These are phyloP conservation scores for Gnatocerus cornutus DNA, from an alignment of 2,888 invertebrate genomes.

Conservation along the genomic window DNA sequence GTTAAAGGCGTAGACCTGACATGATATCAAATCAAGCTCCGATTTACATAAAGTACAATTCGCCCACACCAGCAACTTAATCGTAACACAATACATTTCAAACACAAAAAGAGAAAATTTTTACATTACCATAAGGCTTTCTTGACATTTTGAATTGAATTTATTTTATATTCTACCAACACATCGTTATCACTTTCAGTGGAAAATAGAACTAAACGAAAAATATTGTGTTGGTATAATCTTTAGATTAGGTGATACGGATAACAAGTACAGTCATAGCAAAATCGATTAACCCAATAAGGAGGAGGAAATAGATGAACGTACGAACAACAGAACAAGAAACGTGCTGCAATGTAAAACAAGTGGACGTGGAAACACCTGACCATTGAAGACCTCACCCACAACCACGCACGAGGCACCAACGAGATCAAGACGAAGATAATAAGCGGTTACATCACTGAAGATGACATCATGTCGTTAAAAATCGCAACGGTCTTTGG, in stretches of 20 bases:
- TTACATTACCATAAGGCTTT: slow-evolving; percentile 37
- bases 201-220: background rate
- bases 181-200: slow-evolving; percentile 8
- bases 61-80: slow-evolving; percentile 35
- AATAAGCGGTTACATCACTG: slow-evolving; percentile 34
- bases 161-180: slow-evolving; percentile 6
- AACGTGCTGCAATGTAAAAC: slow-evolving; percentile 50
- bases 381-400: slow-evolving; percentile 35
- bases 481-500: slow-evolving; percentile 13
- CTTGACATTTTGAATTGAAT: slow-evolving; percentile 25
- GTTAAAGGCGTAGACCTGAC: slow-evolving; percentile 22
- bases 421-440: slow-evolving; percentile 25
- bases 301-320: slow-evolving; percentile 42
- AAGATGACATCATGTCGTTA: slow-evolving; percentile 28
- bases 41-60: slow-evolving; percentile 32
- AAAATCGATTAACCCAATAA: background rate
- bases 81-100: slow-evolving; percentile 8
- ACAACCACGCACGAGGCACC: slow-evolving; percentile 31
- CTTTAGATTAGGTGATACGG: slow-evolving; percentile 13
- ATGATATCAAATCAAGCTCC: slow-evolving; percentile 12
- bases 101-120: slow-evolving; percentile 22
- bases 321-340: slow-evolving; percentile 49
- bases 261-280: background rate
- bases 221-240: slow-evolving; percentile 3
- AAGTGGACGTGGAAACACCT: slow-evolving; percentile 50